Base-by-base conservation (phyloP, 2,888 invertebrate genomes). In the Meteorus cinctellus region DNA sequence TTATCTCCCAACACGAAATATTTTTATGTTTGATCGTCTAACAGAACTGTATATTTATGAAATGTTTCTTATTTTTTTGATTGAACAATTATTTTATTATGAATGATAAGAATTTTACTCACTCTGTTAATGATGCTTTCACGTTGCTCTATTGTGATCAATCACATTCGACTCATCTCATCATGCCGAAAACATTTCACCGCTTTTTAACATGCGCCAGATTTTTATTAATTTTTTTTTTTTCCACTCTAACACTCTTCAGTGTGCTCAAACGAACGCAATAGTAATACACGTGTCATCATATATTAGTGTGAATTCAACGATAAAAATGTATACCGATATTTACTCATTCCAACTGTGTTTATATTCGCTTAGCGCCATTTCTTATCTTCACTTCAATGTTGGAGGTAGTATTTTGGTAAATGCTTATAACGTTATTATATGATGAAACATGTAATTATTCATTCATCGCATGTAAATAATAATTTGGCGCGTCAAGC, bases 351-450 rank as follows among this genome's bases (percentile, higher is more conserved):
- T 55, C 55, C 55, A 55, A 10, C 55, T 19, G n/a, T 55, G 19
- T 55, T 19, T 55, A 55, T 55, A 55, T 55, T 55, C 55, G 55
- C 19, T 55, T 55, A 55, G 55, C 55, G 55, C 19, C 55, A 55
- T 55, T 19, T 19, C 10, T 55, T 55, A 55, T 55, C 55, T 55
- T 24, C 19, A 55, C n/a, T 55, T 19, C n/a, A 19, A n/a, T 55
- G 19, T 55, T 55, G 19, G 2, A 55, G 55, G 10, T 55, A 19
- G 48, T 48, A 48, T 48, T 48, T 48, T n/a, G 48, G 48, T n/a
- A n/a, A 48, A 48, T 5, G n/a, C 55, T 55, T 19, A 19, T 55
- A n/a, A 55, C 55, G 55, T 55, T 55, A 6, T 55, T 55, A 19
- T 19, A 55, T 55, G n/a, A n/a, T 19, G n/a, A 55, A 19, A 55